A percentile compares a stretch with the other conserved stretches of the same genome.
These are phyloP conservation scores for Corynorhinus townsendii DNA, from an alignment of 2,113 vertebrate genomes.

Conservation along the genomic window DNA sequence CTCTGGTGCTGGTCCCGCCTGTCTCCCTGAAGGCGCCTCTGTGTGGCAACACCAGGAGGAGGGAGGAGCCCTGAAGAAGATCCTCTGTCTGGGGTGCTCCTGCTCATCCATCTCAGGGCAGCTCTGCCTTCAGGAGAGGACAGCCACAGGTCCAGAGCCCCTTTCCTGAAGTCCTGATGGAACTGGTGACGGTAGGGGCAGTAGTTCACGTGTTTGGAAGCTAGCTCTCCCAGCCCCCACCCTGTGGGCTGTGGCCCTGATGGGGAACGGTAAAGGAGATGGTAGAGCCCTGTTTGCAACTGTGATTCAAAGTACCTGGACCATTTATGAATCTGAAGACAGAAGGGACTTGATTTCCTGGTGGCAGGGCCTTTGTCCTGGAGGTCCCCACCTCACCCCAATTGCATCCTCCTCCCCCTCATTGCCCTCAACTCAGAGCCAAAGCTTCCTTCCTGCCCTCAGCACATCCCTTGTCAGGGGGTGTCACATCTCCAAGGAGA, in stretches of 20 bases:
- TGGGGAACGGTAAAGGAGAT: rapidly evolving
- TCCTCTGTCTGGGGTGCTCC: not conserved
- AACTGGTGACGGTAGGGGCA: too few relatives aligned
- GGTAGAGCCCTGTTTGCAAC: too few relatives aligned
- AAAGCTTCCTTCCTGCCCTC: not conserved
- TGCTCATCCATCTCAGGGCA: not conserved
- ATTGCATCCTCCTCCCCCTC: not conserved
- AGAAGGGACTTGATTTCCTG: not conserved
- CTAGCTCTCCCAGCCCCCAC: too few relatives aligned
- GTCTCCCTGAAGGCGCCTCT: not conserved
- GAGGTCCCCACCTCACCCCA: too few relatives aligned
- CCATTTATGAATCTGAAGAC: not conserved
- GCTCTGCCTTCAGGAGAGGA: not conserved
- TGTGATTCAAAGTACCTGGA: not conserved
- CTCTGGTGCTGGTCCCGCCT: too few relatives aligned
- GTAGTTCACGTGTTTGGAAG: not conserved
- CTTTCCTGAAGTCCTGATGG: not conserved
- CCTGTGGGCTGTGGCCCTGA: not conserved
- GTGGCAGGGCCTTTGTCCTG: not conserved
- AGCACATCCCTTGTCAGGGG: not conserved
- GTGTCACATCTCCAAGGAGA: too few relatives aligned
- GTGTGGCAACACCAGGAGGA: not conserved
- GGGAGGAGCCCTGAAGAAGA: not conserved
- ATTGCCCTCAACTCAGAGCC: not conserved
- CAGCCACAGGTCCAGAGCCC: not conserved